These are phyloP conservation scores for Sebastes baramenuke DNA, from an alignment of 2,797 vertebrate species.

Conservation along the genomic window DNA sequence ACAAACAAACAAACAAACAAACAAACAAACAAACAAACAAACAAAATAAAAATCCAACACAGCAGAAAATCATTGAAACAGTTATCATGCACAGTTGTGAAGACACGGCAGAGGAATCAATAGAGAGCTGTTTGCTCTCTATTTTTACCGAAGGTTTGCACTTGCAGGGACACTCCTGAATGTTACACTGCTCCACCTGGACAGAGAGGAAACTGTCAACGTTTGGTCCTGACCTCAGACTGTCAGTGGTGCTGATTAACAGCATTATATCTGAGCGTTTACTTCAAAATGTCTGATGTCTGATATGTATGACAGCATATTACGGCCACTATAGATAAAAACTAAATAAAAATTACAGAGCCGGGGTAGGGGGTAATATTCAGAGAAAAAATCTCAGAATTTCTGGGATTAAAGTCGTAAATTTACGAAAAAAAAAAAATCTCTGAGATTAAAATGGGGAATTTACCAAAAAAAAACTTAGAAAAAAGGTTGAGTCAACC, in stretches of 20 bases:
- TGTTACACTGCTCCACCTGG: constrained; percentile 87
- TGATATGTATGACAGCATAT: not conserved
- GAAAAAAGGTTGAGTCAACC: too few species aligned
- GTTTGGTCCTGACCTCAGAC: not conserved
- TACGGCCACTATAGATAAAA: not conserved
- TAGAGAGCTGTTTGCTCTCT: not conserved
- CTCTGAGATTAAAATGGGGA: too few species aligned
- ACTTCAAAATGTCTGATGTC: not conserved
- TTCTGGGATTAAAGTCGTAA: too few species aligned
- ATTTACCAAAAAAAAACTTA: not conserved
- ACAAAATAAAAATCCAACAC: not conserved
- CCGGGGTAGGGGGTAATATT: rapidly evolving
- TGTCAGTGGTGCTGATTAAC: not conserved
- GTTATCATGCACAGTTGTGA: constrained; percentile 61
- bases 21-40: not conserved
- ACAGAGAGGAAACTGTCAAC: constrained; percentile 49
- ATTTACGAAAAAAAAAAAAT: too few species aligned
- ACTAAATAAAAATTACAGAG: too few species aligned
- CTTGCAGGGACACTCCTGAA: constrained; percentile 87
- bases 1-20: not conserved
- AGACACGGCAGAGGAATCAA: constrained; percentile 36
- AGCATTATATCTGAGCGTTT: too few species aligned
- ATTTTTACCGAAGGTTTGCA: constrained; percentile 85
- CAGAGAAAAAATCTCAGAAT: not conserved
- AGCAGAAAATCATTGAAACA: not conserved